Evolutionary conservation across 2,797 vertebrate species (phyloP), one percentile per base, ranked within the genome.

Genomic region (Spheniscus humboldti): DNA sequence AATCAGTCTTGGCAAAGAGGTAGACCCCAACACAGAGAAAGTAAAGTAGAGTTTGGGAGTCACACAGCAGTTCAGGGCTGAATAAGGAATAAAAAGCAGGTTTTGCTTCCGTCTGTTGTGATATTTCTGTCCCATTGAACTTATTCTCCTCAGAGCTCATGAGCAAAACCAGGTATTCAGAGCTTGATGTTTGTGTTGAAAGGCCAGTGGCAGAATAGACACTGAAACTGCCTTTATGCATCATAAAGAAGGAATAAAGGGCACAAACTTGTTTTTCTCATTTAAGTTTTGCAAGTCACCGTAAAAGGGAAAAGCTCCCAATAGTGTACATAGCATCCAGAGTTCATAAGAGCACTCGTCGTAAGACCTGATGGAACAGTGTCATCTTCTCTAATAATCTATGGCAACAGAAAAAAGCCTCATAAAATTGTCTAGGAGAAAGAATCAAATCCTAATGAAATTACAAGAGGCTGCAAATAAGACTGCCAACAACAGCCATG

Each of bases 231-330:
- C 41, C 41, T 35, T 82, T 77, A 53, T 83, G 62, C 24, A 75
- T 48, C 64, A 74, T 56, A 88, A 92, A 91, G 64, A 93, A 77
- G 43, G 18, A 91, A 88, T 91, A 97, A 91, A 90, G 11, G 22
- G 24, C 4, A 0, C 3, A 68, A 47, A 68, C 27, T 86, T 72
- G 18, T 41, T 74, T 89, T 79, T 73, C 77, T 75, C 64, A 77
- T 92, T 94, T 78, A 57, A 83, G 50, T 8, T 87, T 83, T 80
- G 57, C 41, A 68, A 55, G 57, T 92, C 72, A 74, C 64, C 2
- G 0, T 80, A 82, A 80, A 92, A 83, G 5, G 4, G 15, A 87
- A 94, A 85, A 91, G 45, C n/a, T 95, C 77, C 41, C 81, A 67
- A 3, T 6, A 80, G 56, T 22, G 27, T 41, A 39, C 9, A 10